Evolutionary conservation across 2,888 invertebrate genomes (phyloP), one percentile per base, ranked within the genome.

Genomic region (Monochamus alternatus): DNA sequence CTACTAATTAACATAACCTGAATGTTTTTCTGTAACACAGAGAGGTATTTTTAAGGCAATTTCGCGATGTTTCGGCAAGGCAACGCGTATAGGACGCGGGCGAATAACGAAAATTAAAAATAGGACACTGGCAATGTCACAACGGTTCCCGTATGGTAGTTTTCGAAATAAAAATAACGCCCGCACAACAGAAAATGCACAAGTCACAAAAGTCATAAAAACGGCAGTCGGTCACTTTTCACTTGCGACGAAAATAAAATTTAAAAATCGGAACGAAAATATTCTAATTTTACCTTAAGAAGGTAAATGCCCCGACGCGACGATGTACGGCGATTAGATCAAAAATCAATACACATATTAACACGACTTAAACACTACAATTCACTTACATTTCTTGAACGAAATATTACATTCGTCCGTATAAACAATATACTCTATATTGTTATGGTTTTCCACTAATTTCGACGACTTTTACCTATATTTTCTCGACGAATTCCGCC

Each of bases 301-400:
- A 77, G 77, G 77, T 68, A 70, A 59, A 62, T 71, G 66, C 76
- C 75, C 38, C 70, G 77, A 77, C 79, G 73, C 79, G 79, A 75
- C 75, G 75, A 75, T 55, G 76, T 75, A 76, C 76, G 75, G 72
- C 77, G 80, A 79, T 68, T 70, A 63, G 74, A 78, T 78, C 79
- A 80, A 81, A 82, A 79, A 81, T 82, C 82, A 82, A 82, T 82
- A 82, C 79, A 81, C 80, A 82, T 79, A 83, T 78, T 81, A 83
- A 62, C 81, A 78, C 80, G 76, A 69, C 78, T 78, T 80, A 80
- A 75, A 78, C 78, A 74, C 77, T 80, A 81, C 78, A 74, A 63
- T 76, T 74, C 83, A 83, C 83, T 83, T 83, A 83, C 83, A 81
- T 81, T 81, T 80, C 76, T 73, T 73, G 78, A 81, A 81, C 80